Evolutionary conservation across 37 sponge, comb jelly and placozoan species (phyloP), one percentile per base, ranked within the genome.

Genomic region (Ephydatia muelleri): DNA sequence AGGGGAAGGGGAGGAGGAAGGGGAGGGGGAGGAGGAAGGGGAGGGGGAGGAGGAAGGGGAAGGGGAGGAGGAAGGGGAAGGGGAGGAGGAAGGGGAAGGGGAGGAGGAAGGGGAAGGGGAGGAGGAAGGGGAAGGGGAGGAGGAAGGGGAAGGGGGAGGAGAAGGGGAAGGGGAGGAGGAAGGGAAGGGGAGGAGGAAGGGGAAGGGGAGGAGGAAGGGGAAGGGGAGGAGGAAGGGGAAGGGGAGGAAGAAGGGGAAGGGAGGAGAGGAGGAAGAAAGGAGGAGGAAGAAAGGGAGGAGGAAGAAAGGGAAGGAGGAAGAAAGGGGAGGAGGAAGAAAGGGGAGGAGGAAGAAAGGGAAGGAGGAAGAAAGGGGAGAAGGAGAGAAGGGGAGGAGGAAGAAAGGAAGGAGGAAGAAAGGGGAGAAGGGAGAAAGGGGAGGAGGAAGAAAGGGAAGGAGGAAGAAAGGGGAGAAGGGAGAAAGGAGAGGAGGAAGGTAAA

Each of bases 101-200:
- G 68, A 12, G 69, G 78, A 84, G 5, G 16, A 84, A 23, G 85
- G 70, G 30, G 70, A 71, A 49, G 26, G 40, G 69, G 22, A 72
- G 73, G 83, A 35, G 19, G 47, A 25, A 75, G 36, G 29, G 79
- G 5, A 3, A 3, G 49, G 9, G 26, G 23, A 3, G 47, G 79
- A n/a, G 31, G 2, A 3, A 25, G 23, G 79, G 65, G 57, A 23
- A 3, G 79, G 28, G 49, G 32, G 64, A 81, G 2, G 81, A 47
- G 26, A 22, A 26, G 69, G 9, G 5, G 9, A 8, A 32, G 26
- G 72, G 27, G 72, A 71, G 72, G 72, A 29, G 72, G 26, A 25
- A 28, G 11, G 72, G 72, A 29, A 71, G 27, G 26, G 74, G 74
- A 73, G 74, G 74, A 73, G 34, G 74, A 11, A 14, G 34, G 34